Conservation (phyloP, 2,797 vertebrate species). For the Choloepus didactylus region DNA sequence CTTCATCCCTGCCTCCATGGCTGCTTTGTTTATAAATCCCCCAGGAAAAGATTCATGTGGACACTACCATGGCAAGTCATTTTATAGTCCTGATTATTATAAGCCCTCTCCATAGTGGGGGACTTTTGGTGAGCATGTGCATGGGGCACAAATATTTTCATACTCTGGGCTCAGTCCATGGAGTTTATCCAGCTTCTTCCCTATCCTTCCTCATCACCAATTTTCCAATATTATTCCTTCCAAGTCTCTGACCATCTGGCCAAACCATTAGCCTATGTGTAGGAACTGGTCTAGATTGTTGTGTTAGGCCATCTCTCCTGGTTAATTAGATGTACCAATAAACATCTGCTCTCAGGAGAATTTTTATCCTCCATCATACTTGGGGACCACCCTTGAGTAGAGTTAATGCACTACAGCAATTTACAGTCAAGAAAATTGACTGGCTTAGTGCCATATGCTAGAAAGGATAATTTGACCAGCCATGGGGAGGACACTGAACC, state of each 20-base stretch:
- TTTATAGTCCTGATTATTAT: not conserved
- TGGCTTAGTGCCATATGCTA: not conserved
- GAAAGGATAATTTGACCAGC: not conserved
- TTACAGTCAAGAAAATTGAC: conserved; percentile 20
- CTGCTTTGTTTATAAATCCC: not conserved
- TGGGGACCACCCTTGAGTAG: conserved; percentile 66
- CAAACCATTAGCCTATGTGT: conserved; percentile 62
- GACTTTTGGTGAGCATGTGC: not conserved
- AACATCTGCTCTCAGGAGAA: conserved; percentile 59
- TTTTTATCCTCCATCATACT: not conserved
- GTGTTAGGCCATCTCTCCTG: not conserved
- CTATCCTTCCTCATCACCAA: not conserved
- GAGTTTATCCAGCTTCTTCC: not conserved
- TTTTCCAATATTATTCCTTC: conserved; percentile 19
- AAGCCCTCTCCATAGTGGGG: not conserved
- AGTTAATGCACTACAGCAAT: not conserved
- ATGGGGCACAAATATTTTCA: not conserved
- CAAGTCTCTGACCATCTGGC: conserved; percentile 47
- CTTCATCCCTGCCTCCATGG: not conserved
- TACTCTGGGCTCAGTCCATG: not conserved
- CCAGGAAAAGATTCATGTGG: not conserved
- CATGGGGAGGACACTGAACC: not conserved
- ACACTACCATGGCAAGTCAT: not conserved
- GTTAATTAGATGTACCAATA: conserved; percentile 30
- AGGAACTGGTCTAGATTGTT: conserved; percentile 53